Evolutionary conservation across 2,888 invertebrate genomes (phyloP).

Genomic region (Monopis laevigella): DNA sequence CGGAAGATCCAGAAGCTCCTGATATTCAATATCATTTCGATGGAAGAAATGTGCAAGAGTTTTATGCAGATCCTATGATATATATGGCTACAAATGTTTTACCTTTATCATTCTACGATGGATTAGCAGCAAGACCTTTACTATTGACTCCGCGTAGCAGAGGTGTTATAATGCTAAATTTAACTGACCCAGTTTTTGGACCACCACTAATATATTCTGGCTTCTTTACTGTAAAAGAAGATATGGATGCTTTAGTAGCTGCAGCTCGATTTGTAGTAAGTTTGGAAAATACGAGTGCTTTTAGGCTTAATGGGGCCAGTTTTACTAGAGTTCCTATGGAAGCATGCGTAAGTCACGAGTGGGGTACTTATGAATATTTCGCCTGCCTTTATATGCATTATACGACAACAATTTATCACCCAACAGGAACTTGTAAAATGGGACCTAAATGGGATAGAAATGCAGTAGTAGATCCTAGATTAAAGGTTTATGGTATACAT

Average conservation of each 20-base stretch:
- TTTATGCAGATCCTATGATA: slow-evolving; percentile 64
- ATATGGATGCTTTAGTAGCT: slow-evolving; percentile 69
- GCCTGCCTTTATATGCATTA: slow-evolving; percentile 71
- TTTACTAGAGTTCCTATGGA: slow-evolving; percentile 67
- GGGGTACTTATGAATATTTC: slow-evolving; percentile 74
- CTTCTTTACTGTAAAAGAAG: slow-evolving; percentile 71
- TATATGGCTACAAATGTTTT: slow-evolving; percentile 50
- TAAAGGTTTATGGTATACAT: slow-evolving; percentile 70
- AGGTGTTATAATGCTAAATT: slow-evolving; percentile 70
- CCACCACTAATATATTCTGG: slow-evolving; percentile 78
- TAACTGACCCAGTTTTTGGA: slow-evolving; percentile 75
- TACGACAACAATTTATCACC: slow-evolving; percentile 76
- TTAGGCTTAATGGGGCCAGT: slow-evolving; percentile 63
- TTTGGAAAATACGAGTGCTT: slow-evolving; percentile 68
- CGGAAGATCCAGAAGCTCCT: slow-evolving; percentile 54
- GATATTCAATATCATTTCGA: slow-evolving; percentile 76
- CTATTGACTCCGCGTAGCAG: slow-evolving; percentile 71
- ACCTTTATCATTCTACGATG: slow-evolving; percentile 71
- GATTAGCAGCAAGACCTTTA: slow-evolving; percentile 69
- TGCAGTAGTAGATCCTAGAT: slow-evolving; percentile 73
- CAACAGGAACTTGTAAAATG: slow-evolving; percentile 77
- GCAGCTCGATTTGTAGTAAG: slow-evolving; percentile 68
- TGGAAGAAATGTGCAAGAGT: slow-evolving; percentile 63
- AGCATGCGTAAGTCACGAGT: slow-evolving; percentile 62
- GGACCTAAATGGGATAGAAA: slow-evolving; percentile 68